phyloP scores from a whole-genome alignment of 2,888 invertebrate species.

The Latrodectus hesperus region DNA sequence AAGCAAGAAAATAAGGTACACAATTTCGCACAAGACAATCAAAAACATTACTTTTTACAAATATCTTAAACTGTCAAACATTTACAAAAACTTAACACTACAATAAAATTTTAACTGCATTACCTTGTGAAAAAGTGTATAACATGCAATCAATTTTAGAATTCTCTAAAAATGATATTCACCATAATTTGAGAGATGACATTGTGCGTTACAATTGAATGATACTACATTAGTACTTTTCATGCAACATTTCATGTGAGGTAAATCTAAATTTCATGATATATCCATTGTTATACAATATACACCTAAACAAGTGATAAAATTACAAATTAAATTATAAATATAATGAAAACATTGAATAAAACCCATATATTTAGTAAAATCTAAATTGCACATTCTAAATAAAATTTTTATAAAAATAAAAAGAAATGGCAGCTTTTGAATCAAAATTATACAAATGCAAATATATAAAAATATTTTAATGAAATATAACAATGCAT shows the following conservation, averaged over 20 bases:
- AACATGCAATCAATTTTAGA: conserved; percentile 1
- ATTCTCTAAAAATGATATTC: no score
- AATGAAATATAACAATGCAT: conserved; percentile 27
- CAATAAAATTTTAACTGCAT: conserved; percentile 15
- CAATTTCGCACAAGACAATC: no score
- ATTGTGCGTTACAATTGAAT: conserved; percentile 54
- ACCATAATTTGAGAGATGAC: neutral
- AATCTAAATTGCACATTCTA: no score
- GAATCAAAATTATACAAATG: conserved; percentile 8
- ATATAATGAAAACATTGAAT: no score
- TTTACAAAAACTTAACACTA: conserved; percentile 48
- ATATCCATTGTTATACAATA: conserved; percentile 4
- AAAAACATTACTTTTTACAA: no score
- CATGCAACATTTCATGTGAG: conserved; percentile 34
- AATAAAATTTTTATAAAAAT: neutral
- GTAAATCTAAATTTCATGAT: conserved; percentile 26
- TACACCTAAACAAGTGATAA: conserved; percentile 7
- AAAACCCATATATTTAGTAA: no score
- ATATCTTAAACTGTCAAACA: conserved; percentile 19
- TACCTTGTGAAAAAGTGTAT: conserved; percentile 32
- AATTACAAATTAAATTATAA: no score
- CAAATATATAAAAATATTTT: conserved; percentile 33
- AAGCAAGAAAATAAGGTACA: no score
- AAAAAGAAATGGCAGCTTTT: conserved; percentile 12
- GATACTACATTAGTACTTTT: conserved; percentile 45